Evolutionary conservation across 2,888 invertebrate species (phyloP), one percentile per base, ranked within the genome.

Genomic region (Drosophila conformis): DNA sequence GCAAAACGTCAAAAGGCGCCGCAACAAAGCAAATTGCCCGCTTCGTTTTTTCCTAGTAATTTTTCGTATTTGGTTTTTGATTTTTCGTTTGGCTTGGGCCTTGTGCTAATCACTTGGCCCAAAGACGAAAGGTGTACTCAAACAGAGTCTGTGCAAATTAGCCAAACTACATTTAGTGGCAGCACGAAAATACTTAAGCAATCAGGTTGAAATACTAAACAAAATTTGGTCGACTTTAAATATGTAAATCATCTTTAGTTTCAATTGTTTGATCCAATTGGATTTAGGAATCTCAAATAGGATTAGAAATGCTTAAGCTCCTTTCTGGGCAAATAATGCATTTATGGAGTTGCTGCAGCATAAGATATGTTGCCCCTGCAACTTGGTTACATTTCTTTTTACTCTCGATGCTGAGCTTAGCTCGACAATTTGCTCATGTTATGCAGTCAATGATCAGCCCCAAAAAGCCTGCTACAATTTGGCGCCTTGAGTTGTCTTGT

Each of bases 81-180:
- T 59, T 66, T 54, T 33, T 46, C 11, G 38, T 51, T 27, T 52
- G 42, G n/a, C 49, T 69, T 66, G 66, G 57, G 69, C 49, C 38
- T 31, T 46, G 42, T 58, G 61, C 64, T 65, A 76, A 75, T 76
- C 77, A 61, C 61, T 49, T 49, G 42, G 58, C 46, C 46, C 38
- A 33, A 59, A 70, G 67, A 61, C 61, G 60, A 68, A 80, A 29
- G 53, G 61, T 56, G 52, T 46, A 33, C 68, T 64, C 57, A 69
- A 78, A 70, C 57, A 63, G 52, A 60, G 69, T 70, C 60, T 67
- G 70, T 69, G 74, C 63, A 72, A 87, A 87, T 78, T 76, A 72
- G 66, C 54, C 18, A 18, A 27, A 54, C 6, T 36, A 53, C 54
- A 74, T 66, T 72, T 68, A 51, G 62, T 70, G 61, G 64, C 46